These are phyloP conservation scores for Germaria angustata DNA, from an alignment of 2,888 invertebrate species.

Conservation along the genomic window DNA sequence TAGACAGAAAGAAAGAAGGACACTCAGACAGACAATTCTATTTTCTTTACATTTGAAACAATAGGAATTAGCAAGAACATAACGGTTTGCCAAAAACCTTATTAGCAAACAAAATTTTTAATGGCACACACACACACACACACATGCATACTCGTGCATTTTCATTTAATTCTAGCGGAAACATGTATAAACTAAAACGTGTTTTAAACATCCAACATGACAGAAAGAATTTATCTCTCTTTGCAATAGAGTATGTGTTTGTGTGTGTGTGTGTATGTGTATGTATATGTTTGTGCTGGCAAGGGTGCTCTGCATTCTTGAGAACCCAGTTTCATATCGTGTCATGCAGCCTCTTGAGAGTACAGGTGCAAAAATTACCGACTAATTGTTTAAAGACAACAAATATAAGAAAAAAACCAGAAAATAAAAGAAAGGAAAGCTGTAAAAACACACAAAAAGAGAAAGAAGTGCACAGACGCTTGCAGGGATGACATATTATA, in stretches of 20 bases:
- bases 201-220: slow-evolving; percentile 38
- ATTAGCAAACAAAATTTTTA: slow-evolving; percentile 8
- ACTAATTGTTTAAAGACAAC: slow-evolving; percentile 36
- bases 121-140: neutral
- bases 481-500: neutral
- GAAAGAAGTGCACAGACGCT: neutral
- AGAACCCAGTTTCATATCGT: slow-evolving; percentile 18
- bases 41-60: slow-evolving; percentile 30
- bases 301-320: slow-evolving; percentile 11
- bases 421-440: slow-evolving; percentile 6
- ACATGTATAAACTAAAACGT: slow-evolving; percentile 47
- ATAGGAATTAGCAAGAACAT: slow-evolving; percentile 18
- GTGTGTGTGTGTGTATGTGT: neutral
- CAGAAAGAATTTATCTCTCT: neutral
- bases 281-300: neutral
- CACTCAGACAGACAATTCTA: slow-evolving; percentile 5
- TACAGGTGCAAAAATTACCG: slow-evolving; percentile 64
- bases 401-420: neutral
- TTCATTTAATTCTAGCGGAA: neutral
- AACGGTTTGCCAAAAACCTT: slow-evolving; percentile 59
- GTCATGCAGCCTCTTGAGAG: slow-evolving; percentile 56
- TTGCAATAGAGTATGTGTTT: no score
- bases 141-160: neutral
- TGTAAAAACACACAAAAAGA: neutral
- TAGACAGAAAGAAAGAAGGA: neutral